Conservation (phyloP, 2,797 vertebrate genomes). For the Channallabes apus region DNA sequence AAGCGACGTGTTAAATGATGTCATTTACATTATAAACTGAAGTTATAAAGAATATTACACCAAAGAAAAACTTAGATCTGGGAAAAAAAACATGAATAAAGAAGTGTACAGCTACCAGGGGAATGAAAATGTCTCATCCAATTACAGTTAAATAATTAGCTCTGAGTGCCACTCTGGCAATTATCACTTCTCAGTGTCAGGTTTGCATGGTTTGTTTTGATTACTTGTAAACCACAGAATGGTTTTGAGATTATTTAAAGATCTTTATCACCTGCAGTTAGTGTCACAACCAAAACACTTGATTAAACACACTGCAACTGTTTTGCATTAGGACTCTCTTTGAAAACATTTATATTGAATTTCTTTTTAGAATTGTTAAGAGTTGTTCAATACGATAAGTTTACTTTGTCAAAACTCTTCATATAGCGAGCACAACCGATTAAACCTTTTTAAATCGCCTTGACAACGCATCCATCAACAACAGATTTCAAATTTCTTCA, state of each 20-base stretch:
- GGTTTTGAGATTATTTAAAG: not conserved
- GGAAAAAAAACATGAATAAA: not conserved
- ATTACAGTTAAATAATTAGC: constrained; percentile 11
- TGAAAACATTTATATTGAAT: not conserved
- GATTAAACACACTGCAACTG: not conserved
- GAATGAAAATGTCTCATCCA: not conserved
- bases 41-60: not conserved
- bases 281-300: not conserved
- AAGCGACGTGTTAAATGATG: not conserved
- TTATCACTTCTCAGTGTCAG: not conserved
- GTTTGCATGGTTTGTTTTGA: not conserved
- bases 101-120: not conserved
- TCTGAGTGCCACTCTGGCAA: not conserved
- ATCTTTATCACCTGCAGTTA: not conserved
- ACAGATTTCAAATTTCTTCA: too few relatives aligned
- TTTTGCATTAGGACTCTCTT: not conserved
- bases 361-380: too few relatives aligned
- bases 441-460: too few relatives aligned
- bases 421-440: too few relatives aligned
- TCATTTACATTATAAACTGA: not conserved
- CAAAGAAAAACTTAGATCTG: not conserved
- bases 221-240: not conserved
- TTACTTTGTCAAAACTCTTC: not conserved
- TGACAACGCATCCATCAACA: too few relatives aligned
- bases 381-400: not conserved